Conservation (phyloP, 2,797 vertebrate genomes). For the Coregonus sp. region DNA sequence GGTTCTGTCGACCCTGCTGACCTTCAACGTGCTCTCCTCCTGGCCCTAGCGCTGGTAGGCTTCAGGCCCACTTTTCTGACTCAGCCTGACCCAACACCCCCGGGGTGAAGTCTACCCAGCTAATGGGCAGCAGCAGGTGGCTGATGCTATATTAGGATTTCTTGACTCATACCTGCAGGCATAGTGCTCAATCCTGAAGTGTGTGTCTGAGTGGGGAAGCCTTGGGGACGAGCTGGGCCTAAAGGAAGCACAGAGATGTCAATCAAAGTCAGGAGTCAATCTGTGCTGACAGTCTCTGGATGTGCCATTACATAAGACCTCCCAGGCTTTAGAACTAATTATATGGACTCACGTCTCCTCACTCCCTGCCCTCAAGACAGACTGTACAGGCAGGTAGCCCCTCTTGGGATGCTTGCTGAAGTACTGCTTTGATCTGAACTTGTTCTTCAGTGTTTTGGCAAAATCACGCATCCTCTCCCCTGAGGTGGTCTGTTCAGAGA, state of each 20-base stretch:
- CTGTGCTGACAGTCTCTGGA: background rate
- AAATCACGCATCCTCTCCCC: constrained; percentile 86
- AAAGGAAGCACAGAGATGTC: background rate
- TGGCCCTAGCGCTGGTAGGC: background rate
- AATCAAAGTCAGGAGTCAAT: background rate
- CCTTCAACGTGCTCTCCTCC: background rate
- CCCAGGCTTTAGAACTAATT: background rate
- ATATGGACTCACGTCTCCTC: constrained; percentile 75
- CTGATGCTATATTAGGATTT: background rate
- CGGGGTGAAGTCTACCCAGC: background rate
- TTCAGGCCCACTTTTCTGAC: too few species aligned
- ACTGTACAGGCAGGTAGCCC: constrained; percentile 63
- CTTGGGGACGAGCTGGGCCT: background rate
- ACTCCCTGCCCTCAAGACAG: constrained; percentile 77
- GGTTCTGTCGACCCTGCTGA: background rate
- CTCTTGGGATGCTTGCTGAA: too few species aligned
- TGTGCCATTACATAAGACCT: background rate
- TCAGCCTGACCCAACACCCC: background rate
- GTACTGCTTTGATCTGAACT: constrained; percentile 66
- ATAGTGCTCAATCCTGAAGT: constrained; percentile 1
- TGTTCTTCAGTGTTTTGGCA: constrained; percentile 83
- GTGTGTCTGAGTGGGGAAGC: background rate
- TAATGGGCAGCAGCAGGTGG: background rate
- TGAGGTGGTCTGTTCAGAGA: constrained; percentile 76
- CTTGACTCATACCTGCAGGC: background rate